Evolutionary conservation across 92 coral and sea anemone species (phyloP), one percentile per base, ranked within the genome.

Genomic region (Heliopora coerulea): DNA sequence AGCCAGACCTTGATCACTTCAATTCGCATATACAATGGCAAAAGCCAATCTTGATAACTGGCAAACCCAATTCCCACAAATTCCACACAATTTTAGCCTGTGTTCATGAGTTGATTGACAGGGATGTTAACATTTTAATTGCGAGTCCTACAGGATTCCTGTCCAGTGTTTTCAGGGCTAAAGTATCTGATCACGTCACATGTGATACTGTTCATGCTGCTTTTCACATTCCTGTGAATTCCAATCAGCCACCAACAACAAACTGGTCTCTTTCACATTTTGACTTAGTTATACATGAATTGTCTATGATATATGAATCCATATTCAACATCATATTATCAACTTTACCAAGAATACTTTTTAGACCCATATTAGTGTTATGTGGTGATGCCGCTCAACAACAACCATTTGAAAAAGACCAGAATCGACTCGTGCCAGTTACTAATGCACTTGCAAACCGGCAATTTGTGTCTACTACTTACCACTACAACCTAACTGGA

Each of bases 201-300:
- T 4, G 48, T 0, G 54, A 80, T 0, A 80, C 84, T 44, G 19
- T 72, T 0, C 84, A 80, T 33, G 31, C 74, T 1, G 40, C 84
- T 0, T 80, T 80, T 26, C 15, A 20, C 40, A 26, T 56, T 18
- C 79, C 73, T 0, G 79, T 80, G 0, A 1, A 41, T 4, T 19
- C 30, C 4, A 15, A 56, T 18, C 67, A 69, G 0, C 49, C 8
- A 3, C 61, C 50, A 18, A 63, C 6, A 33, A 68, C 48, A 0
- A 79, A 79, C 59, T 68, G 58, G 68, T 0, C 50, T 0, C 4
- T 68, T 0, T 56, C 74, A 25, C 6, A 8, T 1, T 79, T 37
- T 39, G 70, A 79, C 42, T 20, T 79, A 14, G 58, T 79, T 11
- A 35, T 68, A 0, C 70, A 79, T 63, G 83, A 68, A 25, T 11